A percentile compares a stretch with the other conserved stretches of the same genome.
Conservation (phyloP, 2,888 invertebrate genomes). For the Andrena bucephala region DNA sequence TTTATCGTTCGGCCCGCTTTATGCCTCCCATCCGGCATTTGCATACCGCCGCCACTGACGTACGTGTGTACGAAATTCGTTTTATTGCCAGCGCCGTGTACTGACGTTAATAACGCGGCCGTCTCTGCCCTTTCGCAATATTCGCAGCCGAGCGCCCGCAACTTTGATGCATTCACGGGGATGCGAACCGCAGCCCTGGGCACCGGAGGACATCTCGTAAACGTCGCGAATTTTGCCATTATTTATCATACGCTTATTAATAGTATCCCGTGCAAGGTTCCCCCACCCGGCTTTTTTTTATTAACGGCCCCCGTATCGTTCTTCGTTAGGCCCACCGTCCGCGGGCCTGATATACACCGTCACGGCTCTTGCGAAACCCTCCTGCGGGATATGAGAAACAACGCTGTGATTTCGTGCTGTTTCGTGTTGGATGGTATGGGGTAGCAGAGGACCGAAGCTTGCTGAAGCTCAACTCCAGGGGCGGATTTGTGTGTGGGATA, state of each 20-base stretch:
- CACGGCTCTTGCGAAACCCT: no score
- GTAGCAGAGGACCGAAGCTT: no score
- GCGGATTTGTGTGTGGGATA: no score
- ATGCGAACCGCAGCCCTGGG: neutral
- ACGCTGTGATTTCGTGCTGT: no score
- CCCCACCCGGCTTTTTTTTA: conserved; percentile 10
- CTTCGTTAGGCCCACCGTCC: neutral
- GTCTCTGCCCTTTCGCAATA: conserved; percentile 19
- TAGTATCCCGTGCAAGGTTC: neutral
- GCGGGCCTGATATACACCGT: neutral
- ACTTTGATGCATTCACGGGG: conserved; percentile 46
- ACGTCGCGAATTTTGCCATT: conserved; percentile 27
- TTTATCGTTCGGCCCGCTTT: conserved; percentile 60
- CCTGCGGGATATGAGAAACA: no score
- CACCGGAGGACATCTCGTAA: conserved; percentile 36
- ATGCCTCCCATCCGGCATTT: conserved; percentile 58
- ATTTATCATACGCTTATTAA: conserved; percentile 50
- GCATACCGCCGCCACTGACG: conserved; percentile 58
- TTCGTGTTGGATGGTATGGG: no score
- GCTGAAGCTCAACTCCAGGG: no score
- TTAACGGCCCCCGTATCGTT: conserved; percentile 2
- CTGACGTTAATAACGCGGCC: conserved; percentile 56
- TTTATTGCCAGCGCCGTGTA: conserved; percentile 52
- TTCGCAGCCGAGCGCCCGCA: conserved; percentile 4
- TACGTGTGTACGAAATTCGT: conserved; percentile 58